Evolutionary conservation across 2,797 vertebrate genomes (phyloP).

Genomic region (Cryptoblepharus egeriae): DNA sequence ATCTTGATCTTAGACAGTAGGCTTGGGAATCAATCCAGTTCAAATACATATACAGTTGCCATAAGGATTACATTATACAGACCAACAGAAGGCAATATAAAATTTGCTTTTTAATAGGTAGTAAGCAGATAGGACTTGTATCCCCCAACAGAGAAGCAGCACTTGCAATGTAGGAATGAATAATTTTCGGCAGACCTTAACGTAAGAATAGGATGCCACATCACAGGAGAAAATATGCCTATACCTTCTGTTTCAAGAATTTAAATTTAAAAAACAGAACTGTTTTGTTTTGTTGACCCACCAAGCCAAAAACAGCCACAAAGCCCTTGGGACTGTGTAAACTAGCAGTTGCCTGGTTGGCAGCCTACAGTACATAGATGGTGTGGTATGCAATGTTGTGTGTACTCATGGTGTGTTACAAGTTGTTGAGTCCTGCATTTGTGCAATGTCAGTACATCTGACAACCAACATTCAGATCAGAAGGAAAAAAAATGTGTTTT

Average conservation of each 20-base stretch:
- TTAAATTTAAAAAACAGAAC: not conserved
- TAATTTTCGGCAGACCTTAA: not conserved
- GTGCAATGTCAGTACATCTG: not conserved
- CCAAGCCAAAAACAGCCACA: not conserved
- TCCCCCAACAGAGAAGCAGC: not conserved
- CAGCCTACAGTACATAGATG: not conserved
- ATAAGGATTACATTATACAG: too few species aligned
- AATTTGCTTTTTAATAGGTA: not conserved
- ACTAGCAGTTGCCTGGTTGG: not conserved
- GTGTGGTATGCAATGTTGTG: too few species aligned
- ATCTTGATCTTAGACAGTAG: not conserved
- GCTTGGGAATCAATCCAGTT: too few species aligned
- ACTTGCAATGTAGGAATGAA: not conserved
- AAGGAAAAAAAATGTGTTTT: not conserved
- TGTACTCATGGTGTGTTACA: too few species aligned
- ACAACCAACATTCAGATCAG: not conserved
- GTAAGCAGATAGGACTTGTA: not conserved
- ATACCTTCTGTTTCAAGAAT: too few species aligned
- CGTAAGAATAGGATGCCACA: too few species aligned
- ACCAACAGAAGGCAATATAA: not conserved
- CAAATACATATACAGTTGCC: too few species aligned
- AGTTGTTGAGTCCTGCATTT: not conserved
- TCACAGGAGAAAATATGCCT: not conserved
- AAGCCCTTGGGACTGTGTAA: not conserved
- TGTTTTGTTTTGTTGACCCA: not conserved